Conservation (phyloP, 2,888 invertebrate species). For the Drosophila nr. fundita region DNA sequence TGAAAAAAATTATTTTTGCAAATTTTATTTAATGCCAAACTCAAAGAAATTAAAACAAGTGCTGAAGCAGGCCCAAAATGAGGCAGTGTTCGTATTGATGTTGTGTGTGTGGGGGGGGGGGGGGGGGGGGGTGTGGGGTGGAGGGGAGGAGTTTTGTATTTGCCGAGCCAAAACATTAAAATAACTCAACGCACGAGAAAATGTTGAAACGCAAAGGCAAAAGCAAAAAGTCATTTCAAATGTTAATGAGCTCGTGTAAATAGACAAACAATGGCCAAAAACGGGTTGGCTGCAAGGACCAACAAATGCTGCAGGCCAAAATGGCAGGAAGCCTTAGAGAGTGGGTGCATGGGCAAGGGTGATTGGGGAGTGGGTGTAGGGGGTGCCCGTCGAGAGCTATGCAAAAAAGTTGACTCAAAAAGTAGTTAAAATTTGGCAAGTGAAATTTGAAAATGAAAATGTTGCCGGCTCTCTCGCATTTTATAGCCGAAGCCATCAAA, state of each 20-base stretch:
- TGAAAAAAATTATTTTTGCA: constrained; percentile 74
- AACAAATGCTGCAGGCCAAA: constrained; percentile 47
- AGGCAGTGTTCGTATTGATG: neutral
- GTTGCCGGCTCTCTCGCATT: constrained; percentile 48
- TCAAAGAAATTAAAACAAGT: constrained; percentile 66
- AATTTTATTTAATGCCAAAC: constrained; percentile 75
- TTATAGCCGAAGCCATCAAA: constrained; percentile 71
- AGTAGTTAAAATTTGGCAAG: constrained; percentile 77
- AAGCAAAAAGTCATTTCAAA: constrained; percentile 78
- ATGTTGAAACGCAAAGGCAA: constrained; percentile 41
- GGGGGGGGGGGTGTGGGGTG: too few relatives aligned
- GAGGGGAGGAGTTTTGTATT: constrained; percentile 39
- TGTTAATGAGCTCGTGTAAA: constrained; percentile 80
- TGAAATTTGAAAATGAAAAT: constrained; percentile 75
- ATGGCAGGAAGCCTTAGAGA: constrained; percentile 17
- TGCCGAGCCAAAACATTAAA: constrained; percentile 70
- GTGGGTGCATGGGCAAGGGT: neutral
- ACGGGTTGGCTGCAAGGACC: constrained; percentile 32
- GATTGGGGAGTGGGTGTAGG: neutral
- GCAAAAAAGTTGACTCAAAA: constrained; percentile 56
- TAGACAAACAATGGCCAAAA: constrained; percentile 76
- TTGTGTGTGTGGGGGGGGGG: neutral
- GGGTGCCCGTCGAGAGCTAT: constrained; percentile 34
- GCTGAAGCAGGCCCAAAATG: constrained; percentile 22
- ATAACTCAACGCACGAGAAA: constrained; percentile 62